Evolutionary conservation across 2,888 invertebrate species (phyloP).

Genomic region (Galerucella calmariensis): DNA sequence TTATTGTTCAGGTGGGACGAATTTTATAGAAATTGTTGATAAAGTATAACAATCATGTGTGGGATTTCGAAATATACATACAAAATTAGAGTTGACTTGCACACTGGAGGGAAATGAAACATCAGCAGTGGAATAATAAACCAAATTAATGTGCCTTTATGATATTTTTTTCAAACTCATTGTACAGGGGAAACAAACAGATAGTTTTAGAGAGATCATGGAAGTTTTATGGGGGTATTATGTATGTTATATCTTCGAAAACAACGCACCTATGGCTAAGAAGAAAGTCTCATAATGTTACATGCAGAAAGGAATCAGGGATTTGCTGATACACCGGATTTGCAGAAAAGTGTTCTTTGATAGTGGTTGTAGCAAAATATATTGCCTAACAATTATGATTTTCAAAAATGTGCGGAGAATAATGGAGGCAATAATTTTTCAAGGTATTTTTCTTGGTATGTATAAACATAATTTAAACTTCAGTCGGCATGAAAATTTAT

Average conservation of each 20-base stretch:
- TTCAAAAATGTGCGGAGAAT: neutral
- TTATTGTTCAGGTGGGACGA: constrained; percentile 33
- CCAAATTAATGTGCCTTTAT: constrained; percentile 30
- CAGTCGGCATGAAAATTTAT: neutral
- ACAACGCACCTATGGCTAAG: neutral
- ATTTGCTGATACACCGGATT: neutral
- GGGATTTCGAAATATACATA: constrained; percentile 16
- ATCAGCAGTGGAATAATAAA: constrained; percentile 33
- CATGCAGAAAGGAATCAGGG: too few species aligned
- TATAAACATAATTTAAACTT: neutral
- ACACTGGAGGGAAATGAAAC: constrained; percentile 31
- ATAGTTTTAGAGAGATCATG: constrained; percentile 20
- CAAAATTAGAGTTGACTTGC: constrained; percentile 21
- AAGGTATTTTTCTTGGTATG: neutral
- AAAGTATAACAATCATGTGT: constrained; percentile 28
- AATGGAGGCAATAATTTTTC: neutral
- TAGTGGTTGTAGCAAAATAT: too few species aligned
- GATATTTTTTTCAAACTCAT: constrained; percentile 20
- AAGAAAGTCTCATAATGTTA: too few species aligned
- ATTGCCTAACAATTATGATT: neutral
- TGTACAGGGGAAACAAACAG: constrained; percentile 17
- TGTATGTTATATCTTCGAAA: constrained; percentile 22
- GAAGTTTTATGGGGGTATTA: constrained; percentile 20
- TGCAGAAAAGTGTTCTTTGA: too few species aligned
- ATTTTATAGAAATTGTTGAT: constrained; percentile 28